Base-by-base conservation (phyloP, 2,797 vertebrate species). In the Silurus lanzhouensis region DNA sequence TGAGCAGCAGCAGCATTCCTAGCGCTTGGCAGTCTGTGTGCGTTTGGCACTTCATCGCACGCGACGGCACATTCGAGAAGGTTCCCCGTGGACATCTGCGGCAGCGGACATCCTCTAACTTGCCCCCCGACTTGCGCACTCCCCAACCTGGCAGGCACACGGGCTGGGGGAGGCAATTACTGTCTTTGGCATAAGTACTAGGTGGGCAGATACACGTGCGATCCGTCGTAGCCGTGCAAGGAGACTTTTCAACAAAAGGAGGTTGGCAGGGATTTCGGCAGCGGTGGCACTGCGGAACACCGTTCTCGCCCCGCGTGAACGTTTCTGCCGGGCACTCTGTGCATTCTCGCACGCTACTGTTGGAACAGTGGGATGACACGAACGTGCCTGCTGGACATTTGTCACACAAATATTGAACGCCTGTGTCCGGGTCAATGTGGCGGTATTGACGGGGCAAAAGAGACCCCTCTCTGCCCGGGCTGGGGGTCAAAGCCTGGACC, bases 331-430 rank as follows among this genome's bases (percentile, higher is more conserved):
- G 95, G 83, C 98, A 99, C 22, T 94, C 94, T 89, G 93, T 96
- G 92, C 98, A 99, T 90, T 97, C 96, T 48, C 98, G 95, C 89
- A 97, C 93, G 3, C 93, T 93, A 5, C 88, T 92, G 63, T 91
- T 90, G 3, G 96, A 96, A 91, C 98, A 99, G 85, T 98, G 98
- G 86, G 94, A 90, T 0, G 96, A 97, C 87, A 99, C 97, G 0
- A 95, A 96, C 60, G 96, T 99, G 89, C 98, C 98, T 12, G 97
- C 97, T 0, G 98, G 98, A 93, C 98, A 99, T 93, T 98, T 99
- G 94, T 98, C 95, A 31, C 98, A 99, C 88, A 94, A 91, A 90
- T 98, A 92, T 92, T 95, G 94, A 89, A 91, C 88, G 83, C 97
- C 96, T 1, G 96, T 96, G 88, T 89, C 86, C 68, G 84, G 95